Conservation (phyloP, 2,797 vertebrate genomes). For the Oreochromis grahami region DNA sequence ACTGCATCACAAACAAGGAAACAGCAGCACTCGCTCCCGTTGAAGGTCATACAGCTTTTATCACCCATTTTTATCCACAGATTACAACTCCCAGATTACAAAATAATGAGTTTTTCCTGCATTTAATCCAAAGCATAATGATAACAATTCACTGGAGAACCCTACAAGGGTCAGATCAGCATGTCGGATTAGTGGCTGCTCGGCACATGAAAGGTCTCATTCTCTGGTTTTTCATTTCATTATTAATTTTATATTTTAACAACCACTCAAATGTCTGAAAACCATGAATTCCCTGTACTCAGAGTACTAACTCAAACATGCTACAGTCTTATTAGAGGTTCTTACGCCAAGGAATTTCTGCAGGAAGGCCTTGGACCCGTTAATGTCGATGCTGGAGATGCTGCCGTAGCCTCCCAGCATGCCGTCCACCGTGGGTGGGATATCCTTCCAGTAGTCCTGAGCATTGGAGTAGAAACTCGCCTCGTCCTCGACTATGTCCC, state of each 20-base stretch:
- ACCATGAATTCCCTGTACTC: not conserved
- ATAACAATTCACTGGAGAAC: not conserved
- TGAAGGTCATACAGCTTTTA: not conserved
- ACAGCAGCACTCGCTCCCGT: not conserved
- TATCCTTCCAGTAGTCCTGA: slow-evolving; percentile 89
- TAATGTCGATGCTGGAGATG: slow-evolving; percentile 94
- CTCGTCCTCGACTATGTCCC: slow-evolving; percentile 80
- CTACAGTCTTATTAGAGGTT: not conserved
- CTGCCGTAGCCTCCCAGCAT: slow-evolving; percentile 96
- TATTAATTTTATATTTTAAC: not conserved
- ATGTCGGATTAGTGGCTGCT: not conserved
- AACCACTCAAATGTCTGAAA: not conserved
- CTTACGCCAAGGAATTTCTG: slow-evolving; percentile 89
- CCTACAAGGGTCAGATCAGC: not conserved
- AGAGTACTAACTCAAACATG: not conserved
- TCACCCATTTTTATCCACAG: not conserved
- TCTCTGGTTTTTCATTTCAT: not conserved
- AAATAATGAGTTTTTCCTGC: not conserved
- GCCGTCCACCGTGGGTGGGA: slow-evolving; percentile 90
- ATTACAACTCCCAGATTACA: not conserved
- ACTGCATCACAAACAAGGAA: not conserved
- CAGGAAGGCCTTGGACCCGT: slow-evolving; percentile 91
- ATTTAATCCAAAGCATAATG: not conserved
- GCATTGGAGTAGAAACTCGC: slow-evolving; percentile 89
- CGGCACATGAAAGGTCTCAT: not conserved